These are phyloP conservation scores for Bergia puertoricense DNA, from an alignment of 92 coral and sea anemone genomes.

Conservation along the genomic window DNA sequence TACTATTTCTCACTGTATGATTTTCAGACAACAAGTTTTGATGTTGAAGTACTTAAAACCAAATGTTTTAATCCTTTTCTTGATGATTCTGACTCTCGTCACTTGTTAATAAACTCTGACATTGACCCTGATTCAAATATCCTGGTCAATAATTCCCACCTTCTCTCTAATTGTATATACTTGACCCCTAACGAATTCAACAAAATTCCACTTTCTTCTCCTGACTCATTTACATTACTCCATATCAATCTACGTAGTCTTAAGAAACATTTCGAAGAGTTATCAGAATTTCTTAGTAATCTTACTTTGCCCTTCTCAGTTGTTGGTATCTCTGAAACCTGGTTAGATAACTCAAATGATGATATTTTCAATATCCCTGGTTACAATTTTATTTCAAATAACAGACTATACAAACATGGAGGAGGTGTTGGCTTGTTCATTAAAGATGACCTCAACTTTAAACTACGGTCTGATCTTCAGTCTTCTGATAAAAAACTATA, in stretches of 20 bases:
- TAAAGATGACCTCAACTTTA: no score
- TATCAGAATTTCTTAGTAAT: slow-evolving; percentile 50
- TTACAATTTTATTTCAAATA: slow-evolving; percentile 30
- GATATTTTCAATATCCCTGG: slow-evolving; percentile 40
- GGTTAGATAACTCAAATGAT: slow-evolving; percentile 44
- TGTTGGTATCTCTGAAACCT: background rate
- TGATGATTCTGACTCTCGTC: no score
- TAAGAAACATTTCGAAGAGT: slow-evolving; percentile 44
- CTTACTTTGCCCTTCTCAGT: slow-evolving; percentile 46
- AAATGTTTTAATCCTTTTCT: no score
- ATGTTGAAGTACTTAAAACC: no score
- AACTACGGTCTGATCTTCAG: no score
- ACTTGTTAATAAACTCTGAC: no score
- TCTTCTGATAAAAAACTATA: no score
- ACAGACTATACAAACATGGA: slow-evolving; percentile 18
- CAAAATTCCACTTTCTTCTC: slow-evolving; percentile 31
- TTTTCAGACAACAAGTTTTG: no score
- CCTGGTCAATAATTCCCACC: no score
- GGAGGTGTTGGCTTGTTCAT: background rate
- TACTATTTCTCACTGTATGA: no score
- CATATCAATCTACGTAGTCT: slow-evolving; percentile 53
- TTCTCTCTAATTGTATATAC: no score
- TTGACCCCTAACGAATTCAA: slow-evolving; percentile 48
- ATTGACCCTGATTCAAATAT: no score
- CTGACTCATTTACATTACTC: slow-evolving; percentile 45